Percentiles rank a stretch among this genome's conserved stretches.
phyloP scores from a whole-genome alignment of 2,888 invertebrate species.

The Hecatera dysodea region DNA sequence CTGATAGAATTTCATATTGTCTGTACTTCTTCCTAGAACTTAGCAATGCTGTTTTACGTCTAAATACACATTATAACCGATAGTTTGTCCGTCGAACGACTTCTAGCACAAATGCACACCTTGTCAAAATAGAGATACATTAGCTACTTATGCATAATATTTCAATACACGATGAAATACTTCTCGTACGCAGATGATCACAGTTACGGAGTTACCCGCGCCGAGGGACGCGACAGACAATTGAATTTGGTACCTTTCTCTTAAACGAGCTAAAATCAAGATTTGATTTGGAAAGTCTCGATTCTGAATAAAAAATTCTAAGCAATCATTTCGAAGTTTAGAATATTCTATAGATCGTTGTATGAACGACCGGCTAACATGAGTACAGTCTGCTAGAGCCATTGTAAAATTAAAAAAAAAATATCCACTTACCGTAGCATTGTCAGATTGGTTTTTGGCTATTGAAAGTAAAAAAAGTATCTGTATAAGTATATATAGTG shows the following conservation, averaged over 20 bases:
- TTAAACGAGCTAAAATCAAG: slow-evolving; percentile 68
- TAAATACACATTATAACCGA: background rate
- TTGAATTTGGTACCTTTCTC: slow-evolving; percentile 67
- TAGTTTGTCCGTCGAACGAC: background rate
- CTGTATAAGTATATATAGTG: too few species aligned
- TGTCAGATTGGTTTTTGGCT: too few species aligned
- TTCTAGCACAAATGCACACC: background rate
- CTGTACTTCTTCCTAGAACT: background rate
- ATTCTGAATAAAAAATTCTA: slow-evolving; percentile 34
- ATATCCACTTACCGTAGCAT: too few species aligned
- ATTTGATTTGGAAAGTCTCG: slow-evolving; percentile 66
- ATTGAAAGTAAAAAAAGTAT: too few species aligned
- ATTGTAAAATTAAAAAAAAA: too few species aligned
- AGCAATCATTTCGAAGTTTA: slow-evolving; percentile 30
- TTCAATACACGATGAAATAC: slow-evolving; percentile 33
- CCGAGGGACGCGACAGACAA: slow-evolving; percentile 49
- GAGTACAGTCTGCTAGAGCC: background rate
- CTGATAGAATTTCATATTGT: background rate
- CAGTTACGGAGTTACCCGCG: slow-evolving; percentile 37
- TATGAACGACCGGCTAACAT: background rate
- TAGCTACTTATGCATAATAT: background rate
- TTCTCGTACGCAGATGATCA: slow-evolving; percentile 39
- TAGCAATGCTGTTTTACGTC: too few species aligned
- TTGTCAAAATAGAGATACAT: background rate
- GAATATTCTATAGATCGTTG: slow-evolving; percentile 31